Percentiles rank a stretch among this genome's conserved stretches.
These are phyloP conservation scores for Hemicentrotus pulcherrimus DNA, from an alignment of 35 echinoderm and acorn worm species.

Conservation along the genomic window DNA sequence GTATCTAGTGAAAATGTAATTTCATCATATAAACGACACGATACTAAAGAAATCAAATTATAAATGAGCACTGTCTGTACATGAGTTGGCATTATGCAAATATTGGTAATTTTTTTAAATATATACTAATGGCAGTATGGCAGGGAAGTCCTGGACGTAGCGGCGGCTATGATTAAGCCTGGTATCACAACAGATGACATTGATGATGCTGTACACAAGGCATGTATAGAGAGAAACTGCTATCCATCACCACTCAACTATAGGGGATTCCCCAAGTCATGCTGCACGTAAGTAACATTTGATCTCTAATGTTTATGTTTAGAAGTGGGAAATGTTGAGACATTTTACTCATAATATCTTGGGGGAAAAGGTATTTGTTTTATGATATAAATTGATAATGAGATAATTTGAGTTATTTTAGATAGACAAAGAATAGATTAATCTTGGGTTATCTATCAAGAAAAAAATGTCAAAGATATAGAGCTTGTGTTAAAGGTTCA, in stretches of 20 bases:
- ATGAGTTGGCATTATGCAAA: too few species aligned
- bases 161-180: constrained; percentile 71
- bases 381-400: too few species aligned
- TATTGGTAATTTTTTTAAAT: too few species aligned
- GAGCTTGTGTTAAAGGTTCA: too few species aligned
- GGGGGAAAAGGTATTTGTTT: background rate
- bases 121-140: constrained; percentile 72
- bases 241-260: constrained; percentile 98
- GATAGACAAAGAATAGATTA: too few species aligned
- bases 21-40: too few species aligned
- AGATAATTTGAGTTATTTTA: too few species aligned
- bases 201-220: constrained; percentile 89
- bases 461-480: too few species aligned
- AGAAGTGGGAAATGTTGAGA: background rate
- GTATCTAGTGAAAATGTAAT: too few species aligned
- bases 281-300: constrained; percentile 88
- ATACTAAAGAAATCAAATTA: too few species aligned
- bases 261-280: constrained; percentile 96
- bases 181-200: constrained; percentile 97
- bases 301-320: background rate
- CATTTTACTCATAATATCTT: background rate
- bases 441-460: too few species aligned
- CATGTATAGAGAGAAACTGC: constrained; percentile 93
- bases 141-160: constrained; percentile 87
- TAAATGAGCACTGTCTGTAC: too few species aligned